Evolutionary conservation across 2,888 invertebrate species (phyloP).

Genomic region (Seladonia tumulorum): DNA sequence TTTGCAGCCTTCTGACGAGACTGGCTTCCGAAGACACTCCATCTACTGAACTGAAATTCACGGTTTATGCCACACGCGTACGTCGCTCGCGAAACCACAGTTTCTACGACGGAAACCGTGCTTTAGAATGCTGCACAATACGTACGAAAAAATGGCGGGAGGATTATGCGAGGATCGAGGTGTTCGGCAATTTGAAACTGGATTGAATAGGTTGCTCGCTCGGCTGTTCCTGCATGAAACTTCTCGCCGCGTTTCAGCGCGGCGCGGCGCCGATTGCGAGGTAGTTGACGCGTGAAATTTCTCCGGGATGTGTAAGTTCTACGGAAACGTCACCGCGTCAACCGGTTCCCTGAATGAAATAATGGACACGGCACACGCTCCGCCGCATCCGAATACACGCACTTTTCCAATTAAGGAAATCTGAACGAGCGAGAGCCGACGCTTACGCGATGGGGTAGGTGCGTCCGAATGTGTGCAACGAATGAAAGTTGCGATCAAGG

Average conservation of each 20-base stretch:
- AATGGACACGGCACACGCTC: slow-evolving; percentile 34
- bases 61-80: background rate
- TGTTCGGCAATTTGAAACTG: background rate
- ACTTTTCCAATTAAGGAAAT: slow-evolving; percentile 43
- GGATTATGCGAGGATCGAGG: slow-evolving; percentile 4
- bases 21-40: too few species aligned
- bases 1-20: too few species aligned
- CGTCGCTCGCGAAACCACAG: background rate
- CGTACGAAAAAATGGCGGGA: background rate
- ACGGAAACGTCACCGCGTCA: slow-evolving; percentile 23
- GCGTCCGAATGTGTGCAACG: slow-evolving; percentile 10
- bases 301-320: slow-evolving; percentile 11
- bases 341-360: slow-evolving; percentile 42
- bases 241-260: slow-evolving; percentile 4
- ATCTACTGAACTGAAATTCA: background rate
- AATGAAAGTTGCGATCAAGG: slow-evolving; percentile 28
- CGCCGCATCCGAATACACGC: background rate
- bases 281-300: slow-evolving; percentile 16
- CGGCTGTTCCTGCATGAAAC: slow-evolving; percentile 22
- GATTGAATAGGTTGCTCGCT: slow-evolving; percentile 8
- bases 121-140: background rate
- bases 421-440: background rate
- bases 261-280: slow-evolving; percentile 20
- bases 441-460: background rate
- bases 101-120: background rate